phyloP scores from a whole-genome alignment of 2,113 vertebrate genomes.

The Gavialis gangeticus region DNA sequence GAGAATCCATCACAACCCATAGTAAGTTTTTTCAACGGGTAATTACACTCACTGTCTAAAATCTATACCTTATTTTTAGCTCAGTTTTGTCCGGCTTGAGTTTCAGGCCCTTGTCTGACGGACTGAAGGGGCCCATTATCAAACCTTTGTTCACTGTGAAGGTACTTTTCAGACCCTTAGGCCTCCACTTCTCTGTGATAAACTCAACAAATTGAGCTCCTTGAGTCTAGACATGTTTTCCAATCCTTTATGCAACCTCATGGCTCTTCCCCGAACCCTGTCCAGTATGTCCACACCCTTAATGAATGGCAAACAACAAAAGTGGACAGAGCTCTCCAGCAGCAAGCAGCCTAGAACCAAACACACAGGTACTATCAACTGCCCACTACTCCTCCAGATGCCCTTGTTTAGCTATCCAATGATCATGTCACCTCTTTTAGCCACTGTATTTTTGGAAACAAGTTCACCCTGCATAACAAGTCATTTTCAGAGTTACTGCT shows the following conservation, averaged over 20 bases:
- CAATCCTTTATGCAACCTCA: background rate
- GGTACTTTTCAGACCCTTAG: background rate
- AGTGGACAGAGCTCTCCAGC: background rate
- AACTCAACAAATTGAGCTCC: background rate
- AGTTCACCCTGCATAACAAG: background rate
- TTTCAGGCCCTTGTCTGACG: background rate
- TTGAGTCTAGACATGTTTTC: background rate
- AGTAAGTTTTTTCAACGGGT: background rate
- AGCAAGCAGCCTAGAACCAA: background rate
- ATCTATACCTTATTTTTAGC: background rate
- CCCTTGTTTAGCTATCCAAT: background rate
- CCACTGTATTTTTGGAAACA: background rate
- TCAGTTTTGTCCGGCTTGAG: background rate
- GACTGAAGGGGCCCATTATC: background rate
- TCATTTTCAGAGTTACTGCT: background rate
- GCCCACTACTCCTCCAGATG: no score
- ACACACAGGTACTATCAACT: no score
- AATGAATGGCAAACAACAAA: background rate
- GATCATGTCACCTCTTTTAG: accelerated
- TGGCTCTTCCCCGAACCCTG: background rate
- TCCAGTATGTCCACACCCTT: background rate
- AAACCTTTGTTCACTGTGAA: background rate
- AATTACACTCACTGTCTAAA: background rate
- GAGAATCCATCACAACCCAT: background rate
- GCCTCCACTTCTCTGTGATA: background rate